Conservation (phyloP, 2,888 invertebrate genomes). For the Amitus sp. region DNA sequence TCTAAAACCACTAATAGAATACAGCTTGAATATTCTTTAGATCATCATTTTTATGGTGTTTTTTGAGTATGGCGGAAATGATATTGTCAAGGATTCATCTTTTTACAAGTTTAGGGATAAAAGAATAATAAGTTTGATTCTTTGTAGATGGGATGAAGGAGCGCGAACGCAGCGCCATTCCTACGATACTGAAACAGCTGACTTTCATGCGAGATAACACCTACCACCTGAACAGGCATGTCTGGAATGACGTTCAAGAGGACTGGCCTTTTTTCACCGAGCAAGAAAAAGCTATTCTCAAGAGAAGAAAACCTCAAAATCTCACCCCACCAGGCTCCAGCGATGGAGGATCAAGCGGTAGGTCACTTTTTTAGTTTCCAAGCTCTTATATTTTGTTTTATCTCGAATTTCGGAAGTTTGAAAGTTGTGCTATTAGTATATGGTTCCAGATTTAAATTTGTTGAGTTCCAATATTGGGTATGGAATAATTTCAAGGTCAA, state of each 20-base stretch:
- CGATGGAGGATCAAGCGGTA: conserved; percentile 77
- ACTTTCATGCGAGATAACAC: conserved; percentile 88
- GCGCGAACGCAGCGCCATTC: conserved; percentile 81
- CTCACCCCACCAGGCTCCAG: conserved; percentile 89
- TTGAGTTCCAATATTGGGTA: too few relatives aligned
- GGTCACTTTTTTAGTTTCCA: conserved; percentile 15
- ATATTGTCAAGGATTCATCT: too few relatives aligned
- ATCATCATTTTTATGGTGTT: too few relatives aligned
- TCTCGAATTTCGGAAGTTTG: too few relatives aligned
- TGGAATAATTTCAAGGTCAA: too few relatives aligned
- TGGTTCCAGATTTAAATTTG: too few relatives aligned
- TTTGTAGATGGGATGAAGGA: conserved; percentile 88
- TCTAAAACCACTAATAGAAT: too few relatives aligned
- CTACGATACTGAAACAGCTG: conserved; percentile 82
- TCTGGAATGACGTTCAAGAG: conserved; percentile 93
- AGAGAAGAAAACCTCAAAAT: conserved; percentile 91
- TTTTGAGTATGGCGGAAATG: too few relatives aligned
- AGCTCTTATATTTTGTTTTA: neutral
- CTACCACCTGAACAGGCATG: conserved; percentile 85
- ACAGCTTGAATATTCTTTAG: too few relatives aligned
- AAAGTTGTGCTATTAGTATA: too few relatives aligned
- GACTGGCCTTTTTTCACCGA: conserved; percentile 96
- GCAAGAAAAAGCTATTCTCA: conserved; percentile 87
- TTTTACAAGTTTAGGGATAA: too few relatives aligned
- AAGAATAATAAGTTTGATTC: too few relatives aligned